These are phyloP conservation scores for Myotis daubentonii DNA, from an alignment of 2,797 vertebrate genomes.

Conservation along the genomic window DNA sequence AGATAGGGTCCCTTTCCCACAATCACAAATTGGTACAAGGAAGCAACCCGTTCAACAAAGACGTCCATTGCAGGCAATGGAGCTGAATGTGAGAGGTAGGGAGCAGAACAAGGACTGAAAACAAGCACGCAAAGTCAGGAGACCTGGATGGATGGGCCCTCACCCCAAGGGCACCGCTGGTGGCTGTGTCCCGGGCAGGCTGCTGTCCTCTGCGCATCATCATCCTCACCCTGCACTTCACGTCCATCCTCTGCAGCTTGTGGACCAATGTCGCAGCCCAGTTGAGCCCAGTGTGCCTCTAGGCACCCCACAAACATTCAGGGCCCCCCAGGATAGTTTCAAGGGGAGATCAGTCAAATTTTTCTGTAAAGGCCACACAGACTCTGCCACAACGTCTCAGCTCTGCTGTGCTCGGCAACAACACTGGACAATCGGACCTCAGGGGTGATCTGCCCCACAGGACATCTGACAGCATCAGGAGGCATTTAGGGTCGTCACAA, in stretches of 20 bases:
- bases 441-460: neutral
- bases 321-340: rapidly evolving
- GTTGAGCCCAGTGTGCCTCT: rapidly evolving
- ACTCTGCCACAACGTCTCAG: neutral
- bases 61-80: neutral
- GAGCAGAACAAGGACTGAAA: neutral
- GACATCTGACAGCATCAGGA: neutral
- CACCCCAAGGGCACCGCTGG: rapidly evolving
- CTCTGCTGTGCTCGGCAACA: rapidly evolving
- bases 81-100: rapidly evolving
- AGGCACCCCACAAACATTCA: neutral
- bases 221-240: no score
- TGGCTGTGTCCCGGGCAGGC: rapidly evolving
- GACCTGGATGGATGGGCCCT: neutral
- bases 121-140: rapidly evolving
- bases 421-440: rapidly evolving
- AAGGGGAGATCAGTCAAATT: neutral
- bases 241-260: rapidly evolving
- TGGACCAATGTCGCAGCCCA: neutral
- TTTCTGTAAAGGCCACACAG: neutral
- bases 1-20: neutral
- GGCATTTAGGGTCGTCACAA: neutral
- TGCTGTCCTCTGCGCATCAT: rapidly evolving
- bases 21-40: neutral
- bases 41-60: neutral